Conservation (phyloP, 2,113 vertebrate genomes). For the Nanorana parkeri region DNA sequence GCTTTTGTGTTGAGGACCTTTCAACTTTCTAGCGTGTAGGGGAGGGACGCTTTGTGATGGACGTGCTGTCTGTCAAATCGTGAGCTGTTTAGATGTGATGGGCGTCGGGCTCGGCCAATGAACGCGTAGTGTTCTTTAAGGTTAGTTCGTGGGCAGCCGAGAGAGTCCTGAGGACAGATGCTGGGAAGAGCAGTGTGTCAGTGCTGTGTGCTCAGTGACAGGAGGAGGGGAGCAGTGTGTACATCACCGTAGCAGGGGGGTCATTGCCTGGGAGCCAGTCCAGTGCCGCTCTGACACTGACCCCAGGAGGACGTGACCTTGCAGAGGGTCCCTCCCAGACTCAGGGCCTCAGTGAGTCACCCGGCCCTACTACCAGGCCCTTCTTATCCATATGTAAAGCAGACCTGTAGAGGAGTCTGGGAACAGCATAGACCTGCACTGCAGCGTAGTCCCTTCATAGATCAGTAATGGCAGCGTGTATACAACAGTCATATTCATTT, state of each 20-base stretch:
- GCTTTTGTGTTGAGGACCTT: background rate
- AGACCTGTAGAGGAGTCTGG: no score
- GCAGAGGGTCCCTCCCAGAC: constrained; percentile 11
- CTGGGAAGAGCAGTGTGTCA: constrained; percentile 10
- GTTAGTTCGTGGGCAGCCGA: background rate
- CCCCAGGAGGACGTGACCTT: constrained; percentile 37
- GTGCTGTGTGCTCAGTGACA: background rate
- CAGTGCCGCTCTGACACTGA: no score
- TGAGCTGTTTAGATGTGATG: background rate
- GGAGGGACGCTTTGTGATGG: background rate
- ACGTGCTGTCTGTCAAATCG: background rate
- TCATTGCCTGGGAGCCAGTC: background rate
- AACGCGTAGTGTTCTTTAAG: background rate
- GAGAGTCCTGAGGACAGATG: constrained; percentile 23
- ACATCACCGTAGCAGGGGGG: background rate
- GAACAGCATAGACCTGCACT: no score
- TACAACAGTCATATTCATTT: no score
- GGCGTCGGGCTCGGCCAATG: constrained; percentile 8
- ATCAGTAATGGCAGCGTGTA: no score
- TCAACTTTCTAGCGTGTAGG: background rate
- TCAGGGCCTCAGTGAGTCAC: background rate
- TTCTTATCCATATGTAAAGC: no score
- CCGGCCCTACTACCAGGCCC: background rate
- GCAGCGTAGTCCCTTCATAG: no score
- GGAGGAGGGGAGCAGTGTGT: background rate